Evolutionary conservation across 1,140 invertebrate species (phyloP).

Genomic region (Yoshiicerus persimilis): DNA sequence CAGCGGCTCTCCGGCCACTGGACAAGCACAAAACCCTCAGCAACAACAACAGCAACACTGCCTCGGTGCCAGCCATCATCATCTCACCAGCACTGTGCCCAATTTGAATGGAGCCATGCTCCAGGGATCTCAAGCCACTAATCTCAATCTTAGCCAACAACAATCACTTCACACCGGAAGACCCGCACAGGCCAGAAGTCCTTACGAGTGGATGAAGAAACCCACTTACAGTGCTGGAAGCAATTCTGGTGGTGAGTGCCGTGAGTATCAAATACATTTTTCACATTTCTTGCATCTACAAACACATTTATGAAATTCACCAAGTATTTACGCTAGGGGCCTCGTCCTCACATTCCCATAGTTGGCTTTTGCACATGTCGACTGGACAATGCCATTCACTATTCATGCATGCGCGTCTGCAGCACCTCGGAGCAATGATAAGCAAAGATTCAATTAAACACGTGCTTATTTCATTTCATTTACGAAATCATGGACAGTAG

Average conservation of each 20-base stretch:
- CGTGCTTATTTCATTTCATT: too few species aligned
- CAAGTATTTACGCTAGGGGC: neutral
- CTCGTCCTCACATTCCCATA: neutral
- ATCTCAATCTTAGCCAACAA: slow-evolving; percentile 41
- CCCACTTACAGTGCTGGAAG: slow-evolving; percentile 65
- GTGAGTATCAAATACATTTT: slow-evolving; percentile 27
- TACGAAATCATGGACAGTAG: too few species aligned
- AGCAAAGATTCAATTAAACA: too few species aligned
- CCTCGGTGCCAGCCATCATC: slow-evolving; percentile 25
- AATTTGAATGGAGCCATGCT: slow-evolving; percentile 31
- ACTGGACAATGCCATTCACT: too few species aligned
- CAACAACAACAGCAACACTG: slow-evolving; percentile 40
- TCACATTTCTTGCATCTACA: neutral
- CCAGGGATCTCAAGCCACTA: slow-evolving; percentile 34
- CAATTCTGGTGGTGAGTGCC: slow-evolving; percentile 67
- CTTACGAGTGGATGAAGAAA: slow-evolving; percentile 88
- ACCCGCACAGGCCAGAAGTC: slow-evolving; percentile 70
- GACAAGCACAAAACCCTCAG: neutral
- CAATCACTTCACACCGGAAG: slow-evolving; percentile 49
- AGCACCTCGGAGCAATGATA: too few species aligned
- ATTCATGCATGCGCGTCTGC: too few species aligned
- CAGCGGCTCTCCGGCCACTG: slow-evolving; percentile 45
- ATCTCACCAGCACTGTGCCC: slow-evolving; percentile 20
- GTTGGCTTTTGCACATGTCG: too few species aligned
- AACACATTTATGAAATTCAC: neutral